Percentiles rank a stretch among this genome's conserved stretches.
Conservation (phyloP, 2,888 invertebrate species). For the Hymenopus coronatus region DNA sequence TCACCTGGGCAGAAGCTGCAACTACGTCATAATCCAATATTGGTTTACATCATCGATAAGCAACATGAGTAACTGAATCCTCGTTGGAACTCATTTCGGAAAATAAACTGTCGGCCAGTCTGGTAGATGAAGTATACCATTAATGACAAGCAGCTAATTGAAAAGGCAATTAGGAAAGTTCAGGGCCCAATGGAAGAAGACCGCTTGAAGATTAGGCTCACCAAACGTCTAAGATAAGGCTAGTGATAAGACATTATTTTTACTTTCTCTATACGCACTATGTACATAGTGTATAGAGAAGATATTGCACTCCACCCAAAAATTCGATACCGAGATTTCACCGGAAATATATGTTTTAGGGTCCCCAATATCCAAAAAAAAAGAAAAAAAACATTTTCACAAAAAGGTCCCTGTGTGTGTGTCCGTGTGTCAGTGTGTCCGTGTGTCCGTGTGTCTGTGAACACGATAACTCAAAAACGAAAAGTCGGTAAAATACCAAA, state of each 20-base stretch:
- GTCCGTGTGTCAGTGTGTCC: too few relatives aligned
- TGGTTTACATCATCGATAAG: neutral
- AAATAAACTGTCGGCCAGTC: neutral
- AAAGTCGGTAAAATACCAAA: too few relatives aligned
- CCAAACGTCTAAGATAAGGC: neutral
- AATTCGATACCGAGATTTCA: too few relatives aligned
- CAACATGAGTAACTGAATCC: neutral
- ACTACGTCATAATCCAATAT: neutral
- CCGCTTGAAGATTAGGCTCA: neutral
- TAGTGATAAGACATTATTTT: neutral
- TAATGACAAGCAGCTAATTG: slow-evolving; percentile 24
- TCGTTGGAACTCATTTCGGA: neutral
- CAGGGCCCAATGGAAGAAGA: neutral
- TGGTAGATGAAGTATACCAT: neutral
- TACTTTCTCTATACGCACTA: too few relatives aligned
- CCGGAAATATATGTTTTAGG: too few relatives aligned
- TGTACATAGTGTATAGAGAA: too few relatives aligned
- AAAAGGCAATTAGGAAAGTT: slow-evolving; percentile 21
- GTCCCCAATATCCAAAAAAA: too few relatives aligned
- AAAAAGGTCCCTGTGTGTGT: too few relatives aligned
- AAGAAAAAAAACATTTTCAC: too few relatives aligned
- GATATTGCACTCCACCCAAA: too few relatives aligned
- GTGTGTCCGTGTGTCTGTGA: too few relatives aligned
- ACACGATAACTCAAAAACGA: too few relatives aligned
- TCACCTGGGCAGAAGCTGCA: neutral